A percentile compares a stretch with the other conserved stretches of the same genome.
phyloP scores from a whole-genome alignment of 1,140 invertebrate genomes.

The Zaprionus camerounensis region DNA sequence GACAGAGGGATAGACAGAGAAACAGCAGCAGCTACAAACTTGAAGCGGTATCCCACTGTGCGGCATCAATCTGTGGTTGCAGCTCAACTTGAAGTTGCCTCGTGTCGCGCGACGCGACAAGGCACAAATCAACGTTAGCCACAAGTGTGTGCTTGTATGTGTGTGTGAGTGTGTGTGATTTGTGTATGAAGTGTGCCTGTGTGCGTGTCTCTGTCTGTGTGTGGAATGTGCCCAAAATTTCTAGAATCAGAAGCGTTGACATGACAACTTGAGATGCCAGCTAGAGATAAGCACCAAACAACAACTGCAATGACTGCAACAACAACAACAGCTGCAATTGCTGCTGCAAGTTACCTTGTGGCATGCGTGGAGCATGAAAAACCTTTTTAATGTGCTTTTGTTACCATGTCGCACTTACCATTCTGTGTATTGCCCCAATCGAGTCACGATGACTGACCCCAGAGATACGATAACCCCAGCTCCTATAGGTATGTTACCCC shows the following conservation, averaged over 20 bases:
- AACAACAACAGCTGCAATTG: background rate
- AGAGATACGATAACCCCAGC: conserved; percentile 16
- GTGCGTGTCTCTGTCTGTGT: conserved; percentile 15
- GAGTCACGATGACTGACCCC: conserved; percentile 63
- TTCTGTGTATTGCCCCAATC: conserved; percentile 26
- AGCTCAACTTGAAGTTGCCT: conserved; percentile 19
- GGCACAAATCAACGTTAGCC: conserved; percentile 29
- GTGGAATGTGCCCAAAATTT: conserved; percentile 71
- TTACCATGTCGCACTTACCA: conserved; percentile 39
- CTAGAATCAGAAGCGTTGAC: conserved; percentile 81
- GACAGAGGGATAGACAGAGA: conserved; percentile 1
- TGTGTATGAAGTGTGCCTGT: background rate
- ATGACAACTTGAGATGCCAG: conserved; percentile 78
- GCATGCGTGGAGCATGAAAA: conserved; percentile 74
- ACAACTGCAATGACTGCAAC: conserved; percentile 10
- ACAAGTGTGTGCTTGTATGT: background rate
- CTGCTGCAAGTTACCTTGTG: conserved; percentile 60
- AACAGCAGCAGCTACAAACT: conserved; percentile 33
- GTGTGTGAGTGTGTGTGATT: background rate
- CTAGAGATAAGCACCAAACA: conserved; percentile 57
- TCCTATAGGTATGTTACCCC: background rate
- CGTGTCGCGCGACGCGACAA: conserved; percentile 6
- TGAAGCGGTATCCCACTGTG: conserved; percentile 52
- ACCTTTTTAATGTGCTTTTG: conserved; percentile 68
- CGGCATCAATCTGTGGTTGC: conserved; percentile 50